Base-by-base conservation (phyloP, 2,888 invertebrate genomes). In the Sicus ferrugineus region DNA sequence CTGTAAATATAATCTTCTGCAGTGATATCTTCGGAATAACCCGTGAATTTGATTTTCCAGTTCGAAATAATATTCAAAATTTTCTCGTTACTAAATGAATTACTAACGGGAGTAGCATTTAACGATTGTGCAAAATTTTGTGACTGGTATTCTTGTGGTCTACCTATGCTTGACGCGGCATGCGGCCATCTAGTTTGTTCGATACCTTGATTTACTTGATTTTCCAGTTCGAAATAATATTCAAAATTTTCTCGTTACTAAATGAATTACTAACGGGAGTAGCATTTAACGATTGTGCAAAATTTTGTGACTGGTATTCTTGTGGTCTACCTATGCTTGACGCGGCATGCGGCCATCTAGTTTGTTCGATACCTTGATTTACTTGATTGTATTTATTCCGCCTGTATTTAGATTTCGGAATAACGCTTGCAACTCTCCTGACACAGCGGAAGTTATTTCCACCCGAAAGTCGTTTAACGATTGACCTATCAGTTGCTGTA, bases 1-100 rank as follows among this genome's bases (percentile, higher is more conserved):
- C 68, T 31, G 16, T 68, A 70, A 28, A 71, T 66, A 31, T 68
- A 68, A 5, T 70, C 64, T 6, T 71, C 67, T 0, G 67, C 69
- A 1, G 69, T 31, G 19, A 71, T 67, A 26, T 71, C 63, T 21
- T 63, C 56, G 2, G 42, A 28, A 3, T 23, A 58, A 26, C 67
- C 67, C n/a, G 34, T 28, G n/a, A 67, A 67, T 61, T 34, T 71
- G 46, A 67, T 11, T 54, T 34, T 59, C 71, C 71, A 71, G n/a
- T n/a, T n/a, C n/a, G 62, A 31, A 38, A 69, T 69, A 2, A 58
- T 61, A 26, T 65, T 65, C 5, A 56, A 21, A 38, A 68, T 62
- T 34, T 59, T 59, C 59, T 70, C 70, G 14, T 34, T 65, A 23
- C n/a, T 28, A 4, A 63, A 16, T 3, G 28, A 46, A 26, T 56